Percentiles rank a stretch among this genome's conserved stretches.
phyloP scores from a whole-genome alignment of 92 coral and sea anemone species.

The Galaxea fascicularis region DNA sequence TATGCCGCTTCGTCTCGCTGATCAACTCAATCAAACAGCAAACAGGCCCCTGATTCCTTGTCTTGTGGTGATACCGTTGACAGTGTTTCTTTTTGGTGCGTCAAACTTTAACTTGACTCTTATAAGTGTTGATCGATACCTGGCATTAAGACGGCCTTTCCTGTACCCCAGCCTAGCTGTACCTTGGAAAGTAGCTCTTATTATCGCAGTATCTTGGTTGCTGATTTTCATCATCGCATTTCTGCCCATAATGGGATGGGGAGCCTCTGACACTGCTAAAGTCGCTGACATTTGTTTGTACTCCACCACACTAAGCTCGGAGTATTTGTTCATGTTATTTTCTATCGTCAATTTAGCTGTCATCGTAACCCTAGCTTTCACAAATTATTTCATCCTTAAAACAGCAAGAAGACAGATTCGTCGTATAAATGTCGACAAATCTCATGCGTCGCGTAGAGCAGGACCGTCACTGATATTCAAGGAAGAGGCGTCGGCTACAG shows the following conservation, averaged over 20 bases:
- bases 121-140: conserved; percentile 88
- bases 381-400: conserved; percentile 83
- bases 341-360: conserved; percentile 84
- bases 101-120: conserved; percentile 88
- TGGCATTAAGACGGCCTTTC: conserved; percentile 86
- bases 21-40: conserved; percentile 79
- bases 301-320: conserved; percentile 79
- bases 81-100: conserved; percentile 89
- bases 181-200: conserved; percentile 50
- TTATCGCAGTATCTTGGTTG: conserved; percentile 68
- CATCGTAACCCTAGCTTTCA: conserved; percentile 70
- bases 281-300: conserved; percentile 82
- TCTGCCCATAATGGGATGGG: conserved; percentile 84
- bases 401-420: conserved; percentile 86
- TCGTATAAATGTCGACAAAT: conserved; percentile 67
- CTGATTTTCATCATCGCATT: conserved; percentile 71
- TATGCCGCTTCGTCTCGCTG: conserved; percentile 89
- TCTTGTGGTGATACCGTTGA: conserved; percentile 82
- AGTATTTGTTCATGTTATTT: conserved; percentile 80
- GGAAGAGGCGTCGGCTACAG: conserved; percentile 23
- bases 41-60: conserved; percentile 84
- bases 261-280: conserved; percentile 65
- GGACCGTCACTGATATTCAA: conserved; percentile 42
- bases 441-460: conserved; percentile 40
- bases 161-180: conserved; percentile 74